Conservation (phyloP, 2,797 vertebrate species). For the Phoebastria nigripes region DNA sequence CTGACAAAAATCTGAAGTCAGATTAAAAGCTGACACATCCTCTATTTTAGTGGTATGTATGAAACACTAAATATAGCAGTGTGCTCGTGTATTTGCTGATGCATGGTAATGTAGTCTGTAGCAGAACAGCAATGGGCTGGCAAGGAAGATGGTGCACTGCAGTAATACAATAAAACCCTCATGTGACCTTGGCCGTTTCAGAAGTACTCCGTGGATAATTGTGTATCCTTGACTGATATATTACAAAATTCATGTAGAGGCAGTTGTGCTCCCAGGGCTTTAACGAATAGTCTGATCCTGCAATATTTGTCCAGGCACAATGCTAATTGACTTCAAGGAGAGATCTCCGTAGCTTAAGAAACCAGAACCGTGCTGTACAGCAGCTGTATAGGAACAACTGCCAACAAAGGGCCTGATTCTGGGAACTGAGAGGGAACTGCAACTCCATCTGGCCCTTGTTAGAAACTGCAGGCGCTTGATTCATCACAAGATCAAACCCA, state of each 20-base stretch:
- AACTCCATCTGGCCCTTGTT: not conserved
- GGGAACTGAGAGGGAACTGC: not conserved
- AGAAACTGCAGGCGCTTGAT: not conserved
- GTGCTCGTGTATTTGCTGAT: constrained; percentile 53
- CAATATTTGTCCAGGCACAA: not conserved
- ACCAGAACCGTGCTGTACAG: not conserved
- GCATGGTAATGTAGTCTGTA: constrained; percentile 50
- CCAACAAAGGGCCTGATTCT: not conserved
- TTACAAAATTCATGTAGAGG: not conserved
- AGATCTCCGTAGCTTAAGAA: not conserved
- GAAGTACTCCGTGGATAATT: not conserved
- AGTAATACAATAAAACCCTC: constrained; percentile 44
- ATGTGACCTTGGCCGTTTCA: constrained; percentile 46
- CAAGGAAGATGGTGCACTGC: constrained; percentile 66
- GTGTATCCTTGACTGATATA: not conserved
- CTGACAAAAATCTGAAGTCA: constrained; percentile 43
- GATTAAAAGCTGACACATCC: constrained; percentile 47
- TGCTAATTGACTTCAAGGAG: not conserved
- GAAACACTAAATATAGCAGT: constrained; percentile 47
- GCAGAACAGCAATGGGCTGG: constrained; percentile 45
- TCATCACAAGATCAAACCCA: not conserved
- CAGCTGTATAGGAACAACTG: not conserved
- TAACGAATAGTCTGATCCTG: not conserved
- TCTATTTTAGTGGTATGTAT: constrained; percentile 24
- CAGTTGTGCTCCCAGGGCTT: not conserved